Conservation (phyloP, 2,797 vertebrate species). For the Bradypodion pumilum region DNA sequence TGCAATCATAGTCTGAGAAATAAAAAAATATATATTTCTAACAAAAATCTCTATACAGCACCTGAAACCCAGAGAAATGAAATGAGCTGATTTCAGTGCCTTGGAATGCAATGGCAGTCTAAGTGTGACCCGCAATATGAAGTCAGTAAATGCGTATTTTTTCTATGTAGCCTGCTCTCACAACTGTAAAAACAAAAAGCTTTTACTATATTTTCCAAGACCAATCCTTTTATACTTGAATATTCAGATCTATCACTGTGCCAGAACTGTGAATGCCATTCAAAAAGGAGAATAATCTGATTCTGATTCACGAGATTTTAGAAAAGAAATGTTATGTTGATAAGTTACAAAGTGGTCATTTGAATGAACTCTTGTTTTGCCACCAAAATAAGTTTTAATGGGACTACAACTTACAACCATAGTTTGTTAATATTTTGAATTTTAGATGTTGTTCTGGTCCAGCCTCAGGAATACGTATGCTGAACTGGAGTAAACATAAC, state of each 20-base stretch:
- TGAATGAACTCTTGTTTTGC: slow-evolving; percentile 6
- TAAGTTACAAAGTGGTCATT: slow-evolving; percentile 8
- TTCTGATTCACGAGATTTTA: slow-evolving; percentile 8
- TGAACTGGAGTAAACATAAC: neutral
- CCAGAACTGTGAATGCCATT: slow-evolving; percentile 14
- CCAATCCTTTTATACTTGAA: neutral
- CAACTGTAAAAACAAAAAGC: neutral
- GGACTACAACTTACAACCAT: neutral
- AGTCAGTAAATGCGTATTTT: neutral
- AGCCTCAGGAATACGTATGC: neutral
- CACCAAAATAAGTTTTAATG: neutral
- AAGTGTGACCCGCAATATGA: neutral
- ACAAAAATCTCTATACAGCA: slow-evolving; percentile 8
- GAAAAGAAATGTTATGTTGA: slow-evolving; percentile 26
- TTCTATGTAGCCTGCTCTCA: neutral
- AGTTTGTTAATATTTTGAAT: neutral
- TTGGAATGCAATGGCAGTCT: slow-evolving; percentile 22
- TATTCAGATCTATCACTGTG: neutral
- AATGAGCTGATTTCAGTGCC: neutral
- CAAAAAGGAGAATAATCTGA: slow-evolving; percentile 23
- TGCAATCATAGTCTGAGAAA: slow-evolving; percentile 3
- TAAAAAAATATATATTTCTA: neutral
- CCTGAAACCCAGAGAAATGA: slow-evolving; percentile 15
- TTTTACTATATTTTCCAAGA: neutral
- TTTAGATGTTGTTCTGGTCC: neutral